phyloP scores from a whole-genome alignment of 2,888 invertebrate species.

The Stenotaenia linearis region DNA sequence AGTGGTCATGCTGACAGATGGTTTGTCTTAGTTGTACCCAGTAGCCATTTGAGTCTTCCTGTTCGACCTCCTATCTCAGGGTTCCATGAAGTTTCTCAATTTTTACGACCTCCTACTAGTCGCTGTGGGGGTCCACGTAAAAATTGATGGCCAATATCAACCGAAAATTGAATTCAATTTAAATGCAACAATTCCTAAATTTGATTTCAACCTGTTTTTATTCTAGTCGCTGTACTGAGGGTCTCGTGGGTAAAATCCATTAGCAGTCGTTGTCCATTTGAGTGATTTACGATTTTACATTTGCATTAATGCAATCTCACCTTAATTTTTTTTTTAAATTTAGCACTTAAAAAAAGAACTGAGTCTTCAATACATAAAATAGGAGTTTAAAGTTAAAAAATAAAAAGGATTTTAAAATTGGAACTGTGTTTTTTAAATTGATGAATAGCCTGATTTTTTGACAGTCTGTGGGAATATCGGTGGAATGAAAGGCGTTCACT shows the following conservation, averaged over 20 bases:
- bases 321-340: not conserved
- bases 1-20: not conserved
- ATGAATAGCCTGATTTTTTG: not conserved
- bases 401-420: not conserved
- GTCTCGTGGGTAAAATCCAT: not conserved
- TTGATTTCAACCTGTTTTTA: not conserved
- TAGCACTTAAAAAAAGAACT: not conserved
- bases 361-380: not conserved
- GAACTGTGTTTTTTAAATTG: not conserved
- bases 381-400: not conserved
- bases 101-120: not conserved
- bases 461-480: not conserved
- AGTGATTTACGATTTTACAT: not conserved
- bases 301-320: not conserved
- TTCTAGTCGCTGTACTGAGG: not conserved
- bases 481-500: not conserved
- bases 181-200: not conserved
- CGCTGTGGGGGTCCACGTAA: not conserved
- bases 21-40: not conserved
- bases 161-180: not conserved
- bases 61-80: not conserved
- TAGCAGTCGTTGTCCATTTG: not conserved
- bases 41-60: not conserved
- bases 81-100: not conserved
- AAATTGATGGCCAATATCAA: not conserved